These are phyloP conservation scores for Pseudochromis fuscus DNA, from an alignment of 2,797 vertebrate genomes.

Conservation along the genomic window DNA sequence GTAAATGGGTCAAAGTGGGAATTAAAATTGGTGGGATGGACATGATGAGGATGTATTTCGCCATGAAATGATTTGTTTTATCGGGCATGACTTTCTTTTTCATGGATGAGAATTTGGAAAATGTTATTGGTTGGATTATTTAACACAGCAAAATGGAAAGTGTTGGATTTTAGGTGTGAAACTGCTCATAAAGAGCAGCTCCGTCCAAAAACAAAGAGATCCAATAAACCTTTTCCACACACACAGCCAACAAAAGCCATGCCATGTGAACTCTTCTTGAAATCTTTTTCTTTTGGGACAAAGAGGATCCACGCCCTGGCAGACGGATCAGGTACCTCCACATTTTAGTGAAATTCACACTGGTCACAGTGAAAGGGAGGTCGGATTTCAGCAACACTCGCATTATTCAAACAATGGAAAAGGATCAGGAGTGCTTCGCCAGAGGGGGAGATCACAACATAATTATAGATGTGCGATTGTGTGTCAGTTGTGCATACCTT, in stretches of 20 bases:
- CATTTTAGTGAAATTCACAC: conserved; percentile 49
- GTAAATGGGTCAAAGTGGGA: conserved; percentile 14
- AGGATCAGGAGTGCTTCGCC: conserved; percentile 15
- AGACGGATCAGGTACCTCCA: conserved; percentile 40
- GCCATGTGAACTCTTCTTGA: conserved; percentile 20
- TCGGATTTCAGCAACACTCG: conserved; percentile 51
- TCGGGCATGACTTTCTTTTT: neutral
- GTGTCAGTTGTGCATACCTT: conserved; percentile 85
- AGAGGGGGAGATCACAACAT: conserved; percentile 8
- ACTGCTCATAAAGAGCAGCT: neutral
- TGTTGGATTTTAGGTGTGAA: neutral
- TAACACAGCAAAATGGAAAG: neutral
- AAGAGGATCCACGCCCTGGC: conserved; percentile 27
- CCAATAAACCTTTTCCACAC: conserved; percentile 9
- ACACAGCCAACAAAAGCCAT: conserved; percentile 23
- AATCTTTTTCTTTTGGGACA: conserved; percentile 40
- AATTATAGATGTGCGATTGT: neutral
- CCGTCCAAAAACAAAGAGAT: neutral
- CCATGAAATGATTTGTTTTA: neutral
- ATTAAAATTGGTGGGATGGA: neutral
- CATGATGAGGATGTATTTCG: neutral
- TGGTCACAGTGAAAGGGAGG: conserved; percentile 25
- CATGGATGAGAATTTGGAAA: neutral
- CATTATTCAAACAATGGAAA: conserved; percentile 49
- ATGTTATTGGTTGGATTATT: neutral